phyloP scores from a whole-genome alignment of 2,113 vertebrate genomes.

The Gorsachius goisagi region DNA sequence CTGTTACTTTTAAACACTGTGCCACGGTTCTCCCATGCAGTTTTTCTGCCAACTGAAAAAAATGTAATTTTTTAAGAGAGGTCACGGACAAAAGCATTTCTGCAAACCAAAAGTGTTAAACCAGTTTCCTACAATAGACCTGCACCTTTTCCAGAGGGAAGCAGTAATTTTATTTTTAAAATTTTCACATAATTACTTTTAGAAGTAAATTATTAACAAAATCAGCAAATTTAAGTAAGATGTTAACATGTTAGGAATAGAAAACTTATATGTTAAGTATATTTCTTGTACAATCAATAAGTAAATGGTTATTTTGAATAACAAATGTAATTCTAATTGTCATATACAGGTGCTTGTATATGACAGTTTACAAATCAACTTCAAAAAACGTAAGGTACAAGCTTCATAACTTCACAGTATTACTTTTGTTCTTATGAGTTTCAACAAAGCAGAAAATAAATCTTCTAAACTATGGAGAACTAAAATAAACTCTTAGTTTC shows the following conservation, averaged over 20 bases:
- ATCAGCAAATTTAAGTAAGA: background rate
- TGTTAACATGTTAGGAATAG: background rate
- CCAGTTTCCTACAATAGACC: background rate
- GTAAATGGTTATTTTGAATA: background rate
- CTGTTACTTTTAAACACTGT: background rate
- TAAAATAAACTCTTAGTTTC: background rate
- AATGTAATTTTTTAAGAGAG: background rate
- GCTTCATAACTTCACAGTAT: background rate
- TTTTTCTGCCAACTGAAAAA: background rate
- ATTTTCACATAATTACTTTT: background rate
- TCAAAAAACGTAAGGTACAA: background rate
- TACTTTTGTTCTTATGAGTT: background rate
- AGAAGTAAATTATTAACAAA: background rate
- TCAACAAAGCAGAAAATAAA: background rate
- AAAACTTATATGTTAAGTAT: background rate
- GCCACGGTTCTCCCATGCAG: background rate
- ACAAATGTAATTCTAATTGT: background rate
- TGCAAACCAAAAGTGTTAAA: background rate
- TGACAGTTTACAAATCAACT: background rate
- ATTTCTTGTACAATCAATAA: background rate
- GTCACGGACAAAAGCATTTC: background rate
- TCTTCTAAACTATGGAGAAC: background rate
- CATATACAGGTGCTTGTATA: background rate
- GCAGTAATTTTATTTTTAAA: background rate
- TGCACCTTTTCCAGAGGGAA: background rate